Evolutionary conservation across 1,140 invertebrate genomes (phyloP).

Genomic region (Drosophila suzukii): DNA sequence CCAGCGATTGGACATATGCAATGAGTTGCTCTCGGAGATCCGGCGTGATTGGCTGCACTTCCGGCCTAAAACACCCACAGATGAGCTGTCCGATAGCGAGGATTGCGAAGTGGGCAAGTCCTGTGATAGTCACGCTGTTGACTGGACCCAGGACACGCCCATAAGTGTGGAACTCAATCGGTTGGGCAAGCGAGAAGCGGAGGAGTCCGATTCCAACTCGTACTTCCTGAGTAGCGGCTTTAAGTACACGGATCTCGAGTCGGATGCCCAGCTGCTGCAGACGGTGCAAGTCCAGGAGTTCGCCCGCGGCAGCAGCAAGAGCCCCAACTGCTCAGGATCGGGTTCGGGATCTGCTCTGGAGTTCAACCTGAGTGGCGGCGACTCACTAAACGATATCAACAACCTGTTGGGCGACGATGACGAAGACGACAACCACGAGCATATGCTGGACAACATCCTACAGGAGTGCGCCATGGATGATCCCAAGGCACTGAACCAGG

Average conservation of each 20-base stretch:
- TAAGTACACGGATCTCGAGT: conserved; percentile 78
- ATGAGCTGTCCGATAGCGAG: conserved; percentile 66
- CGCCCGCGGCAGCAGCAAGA: conserved; percentile 69
- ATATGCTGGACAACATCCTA: conserved; percentile 84
- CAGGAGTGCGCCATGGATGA: conserved; percentile 83
- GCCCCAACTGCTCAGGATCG: conserved; percentile 61
- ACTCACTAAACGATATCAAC: conserved; percentile 81
- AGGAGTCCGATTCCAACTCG: conserved; percentile 8
- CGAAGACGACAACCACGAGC: conserved; percentile 68
- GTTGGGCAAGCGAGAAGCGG: conserved; percentile 53
- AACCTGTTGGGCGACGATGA: conserved; percentile 77
- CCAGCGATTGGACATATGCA: conserved; percentile 80
- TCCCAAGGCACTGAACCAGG: conserved; percentile 78
- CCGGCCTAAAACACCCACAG: conserved; percentile 88
- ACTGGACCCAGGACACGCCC: conserved; percentile 86
- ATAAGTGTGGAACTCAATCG: conserved; percentile 86
- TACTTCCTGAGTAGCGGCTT: conserved; percentile 74
- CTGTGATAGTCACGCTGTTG: conserved; percentile 75
- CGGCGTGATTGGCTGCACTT: conserved; percentile 88
- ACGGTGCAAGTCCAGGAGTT: conserved; percentile 63
- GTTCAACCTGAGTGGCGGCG: conserved; percentile 78
- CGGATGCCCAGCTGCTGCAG: conserved; percentile 77
- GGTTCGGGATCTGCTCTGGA: conserved; percentile 68
- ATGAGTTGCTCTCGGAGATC: conserved; percentile 81
- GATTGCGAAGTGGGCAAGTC: conserved; percentile 39